Evolutionary conservation across 2,113 vertebrate genomes (phyloP).

Genomic region (Ia io): DNA sequence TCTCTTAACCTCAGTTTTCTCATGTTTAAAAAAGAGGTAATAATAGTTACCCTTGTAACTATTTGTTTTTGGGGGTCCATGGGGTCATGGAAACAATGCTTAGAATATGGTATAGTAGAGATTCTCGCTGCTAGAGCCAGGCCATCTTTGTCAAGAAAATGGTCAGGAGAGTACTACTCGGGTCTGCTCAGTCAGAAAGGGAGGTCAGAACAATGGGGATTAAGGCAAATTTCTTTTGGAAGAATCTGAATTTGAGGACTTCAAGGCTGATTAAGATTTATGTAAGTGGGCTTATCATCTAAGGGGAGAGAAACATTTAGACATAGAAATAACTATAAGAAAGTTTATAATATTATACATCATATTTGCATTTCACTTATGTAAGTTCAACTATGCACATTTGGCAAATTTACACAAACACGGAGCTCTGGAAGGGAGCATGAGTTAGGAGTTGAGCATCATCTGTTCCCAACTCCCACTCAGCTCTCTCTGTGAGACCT

Average conservation of each 20-base stretch:
- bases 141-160: neutral
- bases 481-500: neutral
- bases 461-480: neutral
- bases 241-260: neutral
- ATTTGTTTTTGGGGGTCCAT: neutral
- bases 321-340: neutral
- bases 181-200: neutral
- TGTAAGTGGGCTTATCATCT: neutral
- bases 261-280: neutral
- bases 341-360: neutral
- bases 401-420: neutral
- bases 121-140: neutral
- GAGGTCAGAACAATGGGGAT: neutral
- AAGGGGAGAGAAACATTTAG: neutral
- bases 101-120: neutral
- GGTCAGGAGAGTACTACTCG: neutral
- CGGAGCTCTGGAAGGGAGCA: neutral
- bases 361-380: neutral
- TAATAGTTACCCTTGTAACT: neutral
- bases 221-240: neutral
- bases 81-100: neutral
- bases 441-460: neutral
- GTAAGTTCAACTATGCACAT: neutral
- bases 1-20: neutral
- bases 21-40: neutral